These are phyloP conservation scores for Archaeoteleia sp. DNA, from an alignment of 2,888 invertebrate genomes.

Conservation along the genomic window DNA sequence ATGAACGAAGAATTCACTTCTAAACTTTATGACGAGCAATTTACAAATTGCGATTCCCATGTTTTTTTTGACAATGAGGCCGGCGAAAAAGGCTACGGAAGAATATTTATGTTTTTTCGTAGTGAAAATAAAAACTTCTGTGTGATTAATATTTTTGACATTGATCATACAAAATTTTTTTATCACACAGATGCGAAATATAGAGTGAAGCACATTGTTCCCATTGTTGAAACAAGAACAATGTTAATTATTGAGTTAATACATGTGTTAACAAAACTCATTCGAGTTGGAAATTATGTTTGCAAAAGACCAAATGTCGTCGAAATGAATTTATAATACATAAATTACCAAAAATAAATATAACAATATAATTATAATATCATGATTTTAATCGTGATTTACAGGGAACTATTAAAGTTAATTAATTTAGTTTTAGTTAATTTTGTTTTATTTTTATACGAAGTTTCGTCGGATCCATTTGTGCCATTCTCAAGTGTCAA, in stretches of 20 bases:
- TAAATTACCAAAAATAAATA: no score
- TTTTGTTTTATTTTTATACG: no score
- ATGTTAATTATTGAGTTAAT: not conserved
- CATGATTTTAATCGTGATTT: no score
- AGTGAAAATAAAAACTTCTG: not conserved
- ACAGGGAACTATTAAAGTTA: no score
- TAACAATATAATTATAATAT: no score
- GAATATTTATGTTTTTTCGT: constrained; percentile 8
- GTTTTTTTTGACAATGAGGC: constrained; percentile 5
- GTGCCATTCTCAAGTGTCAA: no score
- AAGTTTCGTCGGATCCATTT: no score
- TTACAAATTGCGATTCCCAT: constrained; percentile 13
- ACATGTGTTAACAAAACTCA: not conserved
- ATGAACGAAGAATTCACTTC: constrained; percentile 4
- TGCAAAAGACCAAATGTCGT: constrained; percentile 3
- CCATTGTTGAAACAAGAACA: not conserved
- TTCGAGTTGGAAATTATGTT: constrained; percentile 5
- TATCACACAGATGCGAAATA: not conserved
- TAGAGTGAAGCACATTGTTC: constrained; percentile 1
- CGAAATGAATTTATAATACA: not conserved
- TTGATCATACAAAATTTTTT: not conserved
- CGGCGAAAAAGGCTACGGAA: not conserved
- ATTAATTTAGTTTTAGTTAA: no score
- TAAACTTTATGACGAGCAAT: constrained; percentile 2
- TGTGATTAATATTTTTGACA: not conserved